These are phyloP conservation scores for Pachydiplax longipennis DNA, from an alignment of 2,888 invertebrate genomes.

Conservation along the genomic window DNA sequence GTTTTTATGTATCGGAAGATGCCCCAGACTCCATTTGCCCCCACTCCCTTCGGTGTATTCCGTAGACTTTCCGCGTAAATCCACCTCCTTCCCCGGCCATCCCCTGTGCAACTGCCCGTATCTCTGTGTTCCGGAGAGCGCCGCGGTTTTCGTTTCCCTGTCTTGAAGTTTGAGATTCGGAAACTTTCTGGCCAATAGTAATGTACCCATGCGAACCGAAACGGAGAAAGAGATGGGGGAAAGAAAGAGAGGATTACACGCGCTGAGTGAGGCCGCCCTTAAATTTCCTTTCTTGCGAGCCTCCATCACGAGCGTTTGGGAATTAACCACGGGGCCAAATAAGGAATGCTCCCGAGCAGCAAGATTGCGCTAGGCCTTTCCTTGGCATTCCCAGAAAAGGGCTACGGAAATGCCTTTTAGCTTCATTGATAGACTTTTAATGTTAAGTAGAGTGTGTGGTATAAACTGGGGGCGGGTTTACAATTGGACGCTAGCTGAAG, in stretches of 20 bases:
- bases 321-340: not conserved
- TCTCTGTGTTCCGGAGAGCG: constrained; percentile 44
- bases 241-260: not conserved
- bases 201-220: constrained; percentile 39
- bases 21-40: not conserved
- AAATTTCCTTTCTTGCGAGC: not conserved
- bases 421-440: too few relatives aligned
- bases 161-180: constrained; percentile 42
- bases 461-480: too few relatives aligned
- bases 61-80: constrained; percentile 27
- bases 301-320: not conserved
- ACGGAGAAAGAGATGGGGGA: not conserved
- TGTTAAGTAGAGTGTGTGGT: too few relatives aligned
- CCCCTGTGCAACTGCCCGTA: constrained; percentile 43
- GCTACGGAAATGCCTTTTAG: too few relatives aligned
- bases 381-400: too few relatives aligned
- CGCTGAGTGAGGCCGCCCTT: not conserved
- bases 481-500: too few relatives aligned
- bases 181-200: constrained; percentile 39
- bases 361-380: not conserved
- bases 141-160: constrained; percentile 28
- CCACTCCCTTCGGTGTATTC: not conserved
- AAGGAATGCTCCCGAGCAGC: not conserved
- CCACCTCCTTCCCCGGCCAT: not conserved
- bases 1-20: not conserved